Evolutionary conservation across 1,140 invertebrate genomes (phyloP).

Genomic region (Teleopsis dalmanni): DNA sequence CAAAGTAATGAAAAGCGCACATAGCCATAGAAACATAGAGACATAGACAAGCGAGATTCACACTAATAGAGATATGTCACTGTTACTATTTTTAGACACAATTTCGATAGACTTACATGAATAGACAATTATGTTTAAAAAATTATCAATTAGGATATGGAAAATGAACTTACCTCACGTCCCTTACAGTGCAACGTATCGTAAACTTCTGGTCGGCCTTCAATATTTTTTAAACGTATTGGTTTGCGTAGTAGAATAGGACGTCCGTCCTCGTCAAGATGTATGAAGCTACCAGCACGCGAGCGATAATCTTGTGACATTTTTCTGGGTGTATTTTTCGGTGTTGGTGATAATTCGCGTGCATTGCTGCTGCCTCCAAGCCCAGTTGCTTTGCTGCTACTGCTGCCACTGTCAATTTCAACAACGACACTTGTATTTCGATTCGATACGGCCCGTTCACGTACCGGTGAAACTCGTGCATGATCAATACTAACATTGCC

Average conservation of each 20-base stretch:
- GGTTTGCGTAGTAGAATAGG: slow-evolving; percentile 48
- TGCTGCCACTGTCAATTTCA: slow-evolving; percentile 17
- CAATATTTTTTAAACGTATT: slow-evolving; percentile 53
- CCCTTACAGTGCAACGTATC: slow-evolving; percentile 53
- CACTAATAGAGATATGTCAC: no score
- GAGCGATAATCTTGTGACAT: slow-evolving; percentile 41
- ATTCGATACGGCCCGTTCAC: slow-evolving; percentile 1
- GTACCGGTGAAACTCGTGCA: slow-evolving; percentile 5
- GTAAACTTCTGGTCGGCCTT: slow-evolving; percentile 53
- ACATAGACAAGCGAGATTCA: no score
- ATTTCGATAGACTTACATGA: no score
- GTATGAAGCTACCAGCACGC: slow-evolving; percentile 41
- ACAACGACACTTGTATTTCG: slow-evolving; percentile 28
- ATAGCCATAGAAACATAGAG: no score
- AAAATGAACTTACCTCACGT: slow-evolving; percentile 45
- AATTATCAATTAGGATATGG: no score
- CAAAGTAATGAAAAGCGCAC: no score
- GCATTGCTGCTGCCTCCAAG: slow-evolving; percentile 27
- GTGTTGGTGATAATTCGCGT: slow-evolving; percentile 40
- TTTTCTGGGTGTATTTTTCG: slow-evolving; percentile 39
- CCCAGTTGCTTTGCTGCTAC: not conserved
- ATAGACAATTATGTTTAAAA: not conserved
- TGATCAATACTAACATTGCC: not conserved
- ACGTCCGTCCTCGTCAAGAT: slow-evolving; percentile 37
- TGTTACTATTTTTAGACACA: no score